Evolutionary conservation across 2,888 invertebrate genomes (phyloP), one percentile per base, ranked within the genome.

Genomic region (Megaustenia siamemsis): DNA sequence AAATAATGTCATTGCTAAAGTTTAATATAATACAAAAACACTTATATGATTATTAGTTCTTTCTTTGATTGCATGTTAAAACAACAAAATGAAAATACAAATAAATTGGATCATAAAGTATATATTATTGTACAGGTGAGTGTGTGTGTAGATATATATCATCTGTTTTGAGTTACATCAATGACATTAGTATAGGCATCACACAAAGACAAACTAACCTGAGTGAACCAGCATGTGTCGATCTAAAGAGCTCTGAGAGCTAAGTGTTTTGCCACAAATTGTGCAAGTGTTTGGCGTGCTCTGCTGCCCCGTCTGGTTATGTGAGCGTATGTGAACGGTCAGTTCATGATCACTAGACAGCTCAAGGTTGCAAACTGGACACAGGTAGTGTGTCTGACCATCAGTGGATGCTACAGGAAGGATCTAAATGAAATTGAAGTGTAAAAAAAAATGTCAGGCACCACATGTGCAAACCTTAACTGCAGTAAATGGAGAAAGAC

Each of bases 201-300:
- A 63, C 2, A 63, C 63, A 63, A 12, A 53, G 21, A 53, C 18
- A 21, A 6, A 40, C 10, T 32, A 87, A 94, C 94, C 94, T 63
- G 96, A 96, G 93, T 97, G 97, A 4, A 97, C 96, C 84, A 97
- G 94, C 90, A 96, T 96, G 94, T 97, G 97, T 45, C 97, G 95
- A 92, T 97, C 97, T 89, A 97, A 94, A 73, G 97, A 97, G 88
- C 96, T 96, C 90, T 96, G 96, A 10, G 97, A 97, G 91, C 96
- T 96, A 45, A 97, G 94, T 80, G 96, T 92, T 94, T 97, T 96
- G 88, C 95, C 95, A 93, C 96, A 96, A 86, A 96, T 95, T 68
- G 95, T 95, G 93, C 96, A 96, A 53, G 95, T 94, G 93, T 95
- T 93, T 78, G 92, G 88, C 63, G 89, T 88, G 4, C 86, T 82